Percentiles rank a stretch among this genome's conserved stretches.
Evolutionary conservation across 2,888 invertebrate species (phyloP).

Genomic region (Candidula unifasciata): DNA sequence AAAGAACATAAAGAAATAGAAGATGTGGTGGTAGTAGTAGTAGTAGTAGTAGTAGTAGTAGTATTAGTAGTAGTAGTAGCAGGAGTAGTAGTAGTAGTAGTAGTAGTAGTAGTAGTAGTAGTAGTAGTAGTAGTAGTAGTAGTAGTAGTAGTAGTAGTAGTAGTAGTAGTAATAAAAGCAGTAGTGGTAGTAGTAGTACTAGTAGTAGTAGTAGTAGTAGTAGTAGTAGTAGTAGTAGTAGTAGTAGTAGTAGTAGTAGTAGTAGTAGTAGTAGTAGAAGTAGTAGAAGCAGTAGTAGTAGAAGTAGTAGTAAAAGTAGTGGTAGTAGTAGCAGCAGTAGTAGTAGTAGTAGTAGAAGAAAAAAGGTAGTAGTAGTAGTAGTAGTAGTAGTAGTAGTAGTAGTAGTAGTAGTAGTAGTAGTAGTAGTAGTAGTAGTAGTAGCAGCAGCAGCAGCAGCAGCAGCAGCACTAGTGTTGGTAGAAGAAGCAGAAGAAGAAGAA

Average conservation of each 20-base stretch:
- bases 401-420: constrained; percentile 21
- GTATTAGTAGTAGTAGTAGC: not conserved
- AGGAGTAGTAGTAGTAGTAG: constrained; percentile 7
- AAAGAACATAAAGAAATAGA: no score
- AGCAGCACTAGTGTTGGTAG: not conserved
- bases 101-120: constrained; percentile 17
- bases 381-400: constrained; percentile 21
- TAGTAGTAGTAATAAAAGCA: not conserved
- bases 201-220: no score
- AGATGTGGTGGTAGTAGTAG: not conserved
- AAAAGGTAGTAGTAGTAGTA: not conserved
- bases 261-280: not conserved
- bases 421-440: constrained; percentile 21
- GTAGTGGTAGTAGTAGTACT: not conserved
- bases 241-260: not conserved
- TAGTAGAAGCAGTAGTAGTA: constrained; percentile 11
- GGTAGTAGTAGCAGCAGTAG: constrained; percentile 2
- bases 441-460: not conserved
- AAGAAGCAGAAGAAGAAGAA: not conserved
- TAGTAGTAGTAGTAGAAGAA: not conserved
- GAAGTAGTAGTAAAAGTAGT: constrained; percentile 9
- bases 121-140: constrained; percentile 7
- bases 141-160: not conserved
- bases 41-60: no score
- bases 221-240: not conserved